Evolutionary conservation across 1,140 invertebrate genomes (phyloP), one percentile per base, ranked within the genome.

Genomic region (Temnothorax longispinosus): DNA sequence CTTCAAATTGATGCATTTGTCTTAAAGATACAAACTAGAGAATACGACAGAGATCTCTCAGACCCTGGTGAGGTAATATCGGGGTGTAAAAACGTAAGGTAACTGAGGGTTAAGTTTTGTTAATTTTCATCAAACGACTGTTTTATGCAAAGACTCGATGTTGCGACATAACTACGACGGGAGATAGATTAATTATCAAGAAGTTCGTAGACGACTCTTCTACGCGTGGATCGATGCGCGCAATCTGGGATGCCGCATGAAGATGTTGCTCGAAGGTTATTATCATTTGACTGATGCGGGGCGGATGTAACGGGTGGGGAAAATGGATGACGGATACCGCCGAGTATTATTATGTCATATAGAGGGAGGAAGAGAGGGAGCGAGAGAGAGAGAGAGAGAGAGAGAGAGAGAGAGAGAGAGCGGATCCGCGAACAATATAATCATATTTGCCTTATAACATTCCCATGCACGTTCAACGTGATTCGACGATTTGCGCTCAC

Each of bases 261-360:
- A 82, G 80, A 74, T 74, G 54, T 81, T 81, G n/a, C 64, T 71
- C 21, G 38, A 15, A 81, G n/a, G 64, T 58, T 84, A 75, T 84
- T 75, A 74, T 84, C 69, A 84, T 84, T 84, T 84, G 54, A 84
- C 54, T 74, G 80, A 74, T 74, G 13, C 27, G 21, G 38, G n/a
- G 13, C 65, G 60, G 11, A 18, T 32, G 15, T 69, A 81, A 47
- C 64, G 62, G 35, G 7, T 44, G 4, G n/a, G 41, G 80, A 84
- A 74, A 75, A 84, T 84, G 35, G 69, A 60, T 81, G 64, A 81
- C 62, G 47, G 32, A 21, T 58, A 82, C 38, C 67, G 11, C 27
- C 32, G 41, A n/a, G 18, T 84, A 72, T 74, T 84, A 84, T 74
- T 84, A 84, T 60, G n/a, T 50, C 69, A 56, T 44, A 44, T 2